These are phyloP conservation scores for Mesorhabditis sp. DNA, from an alignment of 2,888 invertebrate species.

Conservation along the genomic window DNA sequence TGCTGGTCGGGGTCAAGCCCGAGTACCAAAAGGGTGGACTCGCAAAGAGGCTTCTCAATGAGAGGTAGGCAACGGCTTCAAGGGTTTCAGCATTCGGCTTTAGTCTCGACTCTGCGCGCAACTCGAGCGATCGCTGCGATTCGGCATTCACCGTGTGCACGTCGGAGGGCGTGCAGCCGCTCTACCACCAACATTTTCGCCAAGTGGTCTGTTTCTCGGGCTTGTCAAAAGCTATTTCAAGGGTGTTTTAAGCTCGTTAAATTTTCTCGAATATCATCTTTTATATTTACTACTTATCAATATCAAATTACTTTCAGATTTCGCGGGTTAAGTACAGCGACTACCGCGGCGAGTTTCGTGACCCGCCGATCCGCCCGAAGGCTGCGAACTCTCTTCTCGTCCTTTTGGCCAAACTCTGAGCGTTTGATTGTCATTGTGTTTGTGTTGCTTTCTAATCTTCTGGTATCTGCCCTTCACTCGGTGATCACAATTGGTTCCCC, in stretches of 20 bases:
- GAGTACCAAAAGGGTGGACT: slow-evolving; percentile 1
- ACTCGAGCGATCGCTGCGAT: background rate
- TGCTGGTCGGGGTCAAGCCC: background rate
- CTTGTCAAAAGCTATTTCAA: background rate
- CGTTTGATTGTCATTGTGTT: background rate
- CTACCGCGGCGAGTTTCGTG: slow-evolving; percentile 27
- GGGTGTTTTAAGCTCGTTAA: background rate
- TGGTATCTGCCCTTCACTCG: too few species aligned
- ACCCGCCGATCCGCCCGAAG: slow-evolving; percentile 28
- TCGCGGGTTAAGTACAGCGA: slow-evolving; percentile 24
- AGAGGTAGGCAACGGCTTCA: background rate
- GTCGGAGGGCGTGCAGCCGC: background rate
- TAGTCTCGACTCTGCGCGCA: background rate
- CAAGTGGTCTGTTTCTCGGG: background rate
- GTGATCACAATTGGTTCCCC: too few species aligned
- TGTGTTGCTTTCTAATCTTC: too few species aligned
- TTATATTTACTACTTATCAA: slow-evolving; percentile 4
- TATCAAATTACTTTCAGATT: slow-evolving; percentile 17
- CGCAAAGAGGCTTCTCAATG: background rate
- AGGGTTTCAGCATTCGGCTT: background rate
- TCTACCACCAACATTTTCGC: background rate
- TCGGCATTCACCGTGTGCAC: background rate
- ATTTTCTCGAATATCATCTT: background rate
- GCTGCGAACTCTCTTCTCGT: background rate
- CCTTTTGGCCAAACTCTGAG: slow-evolving; percentile 1